Conservation (phyloP, 2,888 invertebrate species). For the Xylophagus ater region DNA sequence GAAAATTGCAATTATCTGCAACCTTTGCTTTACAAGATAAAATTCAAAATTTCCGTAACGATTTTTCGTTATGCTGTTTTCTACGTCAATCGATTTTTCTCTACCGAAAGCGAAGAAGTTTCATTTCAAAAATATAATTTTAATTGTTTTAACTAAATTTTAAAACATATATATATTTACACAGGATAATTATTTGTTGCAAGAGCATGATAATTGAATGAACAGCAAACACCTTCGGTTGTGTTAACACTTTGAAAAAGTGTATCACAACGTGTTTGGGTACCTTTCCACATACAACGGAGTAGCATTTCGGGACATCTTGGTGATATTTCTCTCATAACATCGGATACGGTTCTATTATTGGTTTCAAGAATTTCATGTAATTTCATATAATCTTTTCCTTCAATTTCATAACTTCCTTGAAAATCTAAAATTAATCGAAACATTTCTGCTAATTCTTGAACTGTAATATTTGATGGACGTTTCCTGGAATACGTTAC, state of each 20-base stretch:
- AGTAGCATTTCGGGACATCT: slow-evolving; percentile 43
- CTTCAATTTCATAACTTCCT: slow-evolving; percentile 13
- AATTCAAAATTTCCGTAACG: too few relatives aligned
- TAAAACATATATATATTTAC: too few relatives aligned
- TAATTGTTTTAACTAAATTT: too few relatives aligned
- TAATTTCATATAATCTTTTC: slow-evolving; percentile 18
- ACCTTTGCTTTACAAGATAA: too few relatives aligned
- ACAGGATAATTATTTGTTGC: slow-evolving; percentile 27
- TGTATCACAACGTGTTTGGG: slow-evolving; percentile 40
- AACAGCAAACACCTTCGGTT: slow-evolving; percentile 48
- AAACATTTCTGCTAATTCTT: slow-evolving; percentile 19
- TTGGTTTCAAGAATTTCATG: slow-evolving; percentile 20
- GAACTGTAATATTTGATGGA: slow-evolving; percentile 25
- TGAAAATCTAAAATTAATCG: slow-evolving; percentile 20
- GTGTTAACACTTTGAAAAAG: slow-evolving; percentile 43
- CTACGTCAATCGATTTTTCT: too few relatives aligned
- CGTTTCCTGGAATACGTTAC: slow-evolving; percentile 24
- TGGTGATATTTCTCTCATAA: slow-evolving; percentile 37
- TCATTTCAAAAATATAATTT: too few relatives aligned
- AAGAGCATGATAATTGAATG: slow-evolving; percentile 49
- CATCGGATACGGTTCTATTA: slow-evolving; percentile 21
- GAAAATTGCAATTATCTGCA: too few relatives aligned
- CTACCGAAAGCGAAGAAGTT: too few relatives aligned
- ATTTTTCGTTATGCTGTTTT: too few relatives aligned
- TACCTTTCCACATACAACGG: slow-evolving; percentile 50